Base-by-base conservation (phyloP, 2,113 vertebrate species). In the Ascaphus truei region DNA sequence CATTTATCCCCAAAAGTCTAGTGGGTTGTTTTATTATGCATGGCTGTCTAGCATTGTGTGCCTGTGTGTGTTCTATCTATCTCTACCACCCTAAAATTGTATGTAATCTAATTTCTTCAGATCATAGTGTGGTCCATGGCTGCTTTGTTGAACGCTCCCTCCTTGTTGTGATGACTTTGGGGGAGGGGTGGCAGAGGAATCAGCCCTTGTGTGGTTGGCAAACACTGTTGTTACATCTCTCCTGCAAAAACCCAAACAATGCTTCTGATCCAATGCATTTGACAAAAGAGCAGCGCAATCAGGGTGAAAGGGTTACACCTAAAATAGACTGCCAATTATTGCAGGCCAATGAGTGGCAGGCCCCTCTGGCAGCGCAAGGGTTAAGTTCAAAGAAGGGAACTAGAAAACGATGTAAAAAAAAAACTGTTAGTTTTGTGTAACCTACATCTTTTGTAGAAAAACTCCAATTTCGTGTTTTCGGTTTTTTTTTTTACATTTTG, bases 101-200 rank as follows among this genome's bases (percentile, higher is more conserved):
- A n/a, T n/a, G n/a, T 37, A 33, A 53, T 36, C 22, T 48, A 65
- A 52, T 65, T 39, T 23, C 33, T 39, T 23, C 33, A 51, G 48
- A 63, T 30, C 29, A 30, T 6, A 63, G 43, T 37, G 47, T 65
- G 3, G 33, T 65, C 36, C 20, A 62, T 25, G 33, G 30, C 41
- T 50, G 72, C 71, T 77, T 78, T 74, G 74, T 83, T 81, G n/a
- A 56, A 47, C 33, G 45, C 63, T 69, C 57, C 73, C 72, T 65
- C 73, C 73, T 68, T 83, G 76, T 81, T 81, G 75, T 64, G 61
- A 65, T 67, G 67, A 69, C 29, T 77, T 52, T 63, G 60, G 73
- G 58, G 63, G 76, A 72, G 52, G 73, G 71, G 67, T 47, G 72
- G 33, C 3, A 10, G 16, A 13, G 16, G 25, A 10, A 18, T 23